Conservation (phyloP, 1,140 invertebrate genomes). For the Acyrthosiphon pisum region DNA sequence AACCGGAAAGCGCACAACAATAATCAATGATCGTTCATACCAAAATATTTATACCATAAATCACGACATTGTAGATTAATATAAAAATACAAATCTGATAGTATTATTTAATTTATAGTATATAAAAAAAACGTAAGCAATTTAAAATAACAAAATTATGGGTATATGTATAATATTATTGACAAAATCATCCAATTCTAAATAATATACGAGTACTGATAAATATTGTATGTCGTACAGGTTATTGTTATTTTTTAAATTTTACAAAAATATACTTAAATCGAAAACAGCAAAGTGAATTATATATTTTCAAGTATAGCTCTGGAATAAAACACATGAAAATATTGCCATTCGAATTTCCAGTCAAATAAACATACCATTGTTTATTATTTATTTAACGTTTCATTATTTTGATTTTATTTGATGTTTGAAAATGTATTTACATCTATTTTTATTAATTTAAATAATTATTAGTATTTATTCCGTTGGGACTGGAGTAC, state of each 20-base stretch:
- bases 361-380: not conserved
- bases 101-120: not conserved
- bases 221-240: not conserved
- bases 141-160: not conserved
- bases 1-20: too few relatives aligned
- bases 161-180: not conserved
- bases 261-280: too few relatives aligned
- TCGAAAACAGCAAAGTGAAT: not conserved
- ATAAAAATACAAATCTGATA: not conserved
- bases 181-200: not conserved
- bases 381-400: not conserved
- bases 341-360: not conserved
- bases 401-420: not conserved
- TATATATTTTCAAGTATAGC: not conserved
- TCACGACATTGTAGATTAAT: not conserved
- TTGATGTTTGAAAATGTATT: not conserved
- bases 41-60: not conserved
- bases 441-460: too few relatives aligned
- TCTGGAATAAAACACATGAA: not conserved
- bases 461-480: too few relatives aligned
- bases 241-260: not conserved
- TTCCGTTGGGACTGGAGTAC: too few relatives aligned
- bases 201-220: not conserved
- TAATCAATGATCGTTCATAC: not conserved
- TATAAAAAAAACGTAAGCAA: not conserved